Base-by-base conservation (phyloP, 2,888 invertebrate species). In the Acanthosepion pharaonis region DNA sequence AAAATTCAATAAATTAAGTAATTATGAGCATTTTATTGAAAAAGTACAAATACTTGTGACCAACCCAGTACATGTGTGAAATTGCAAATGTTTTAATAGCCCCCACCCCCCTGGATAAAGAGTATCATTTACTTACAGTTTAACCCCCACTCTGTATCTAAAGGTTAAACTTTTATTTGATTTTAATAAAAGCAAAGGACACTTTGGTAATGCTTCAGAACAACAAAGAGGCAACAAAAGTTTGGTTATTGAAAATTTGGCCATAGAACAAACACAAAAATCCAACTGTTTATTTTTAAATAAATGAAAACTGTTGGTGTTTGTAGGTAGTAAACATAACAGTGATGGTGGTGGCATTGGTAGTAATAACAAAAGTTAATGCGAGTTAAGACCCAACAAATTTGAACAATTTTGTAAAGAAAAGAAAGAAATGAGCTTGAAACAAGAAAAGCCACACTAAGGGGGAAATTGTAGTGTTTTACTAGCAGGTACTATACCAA, bases 401-500 rank as follows among this genome's bases (percentile, higher is more conserved):
- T 59, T 59, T 59, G 20, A 59, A 59, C 59, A 55, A 55, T 20
- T 59, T 59, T 59, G 59, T 20, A 59, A 59, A 59, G 59, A 59
- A 59, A 51, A 25, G 59, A 78, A 78, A n/a, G n/a, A n/a, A n/a
- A 78, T n/a, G 78, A 78, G n/a, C 78, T n/a, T 78, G 5, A 78
- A 78, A 78, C 8, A 78, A 78, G n/a, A 78, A 78, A n/a, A n/a
- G 78, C 78, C 78, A 78, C 78, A 33, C 78, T 78, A 78, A 78
- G 78, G n/a, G 78, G n/a, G 3, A 78, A 78, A n/a, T 78, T 64
- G 25, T 64, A 25, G 42, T 42, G 78, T 78, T 78, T 78, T 33
- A 78, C 78, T 78, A 78, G 78, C 78, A 78, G n/a, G 15, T 78
- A 78, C 78, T 78, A 78, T 78, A 78, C 78, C 78, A n/a, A n/a